Base-by-base conservation (phyloP, 2,113 vertebrate genomes). In the Seriola quinqueradiata region DNA sequence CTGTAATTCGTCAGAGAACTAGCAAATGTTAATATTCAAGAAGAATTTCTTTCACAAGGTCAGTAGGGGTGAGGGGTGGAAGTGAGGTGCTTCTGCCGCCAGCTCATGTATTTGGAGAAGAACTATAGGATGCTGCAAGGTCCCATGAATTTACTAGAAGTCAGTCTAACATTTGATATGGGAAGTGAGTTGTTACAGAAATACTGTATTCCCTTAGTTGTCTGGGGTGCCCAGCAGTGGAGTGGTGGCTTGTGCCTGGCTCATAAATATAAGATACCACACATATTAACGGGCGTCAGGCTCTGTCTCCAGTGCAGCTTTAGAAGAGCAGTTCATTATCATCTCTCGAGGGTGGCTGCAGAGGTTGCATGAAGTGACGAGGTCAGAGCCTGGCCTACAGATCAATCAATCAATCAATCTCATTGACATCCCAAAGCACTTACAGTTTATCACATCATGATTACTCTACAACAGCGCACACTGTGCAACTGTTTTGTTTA, bases 381-480 rank as follows among this genome's bases (percentile, higher is more conserved):
- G 67, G 67, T 79, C 66, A 70, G 40, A 54, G 25, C 38, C 32
- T 21, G 36, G 40, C 13, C 67, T 87, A 59, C 36, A 36, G 66
- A 85, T 81, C 74, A 58, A 67, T 81, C 67, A 23, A 34, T 70
- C 40, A 23, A 34, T 70, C 40, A 36, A 25, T 77, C 63, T 70
- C 52, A 38, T 10, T 23, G 19, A 2, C 64, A 17, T 74, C 58
- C n/a, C 66, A 61, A 70, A 80, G 50, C 32, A 34, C 4, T 70
- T 75, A 73, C 79, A 74, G 34, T 44, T 63, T 34, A 52, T 72
- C 70, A 79, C 71, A 57, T 70, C 40, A 19, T 59, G 59, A 88
- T 83, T 58, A 59, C 36, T 57, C 42, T 7, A 17, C 32, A 63
- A 38, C 79, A 38, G n/a, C 17, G 17, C 75, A 52, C 23, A 44